Evolutionary conservation across 2,113 vertebrate genomes (phyloP).

Genomic region (Clarias gariepinus): DNA sequence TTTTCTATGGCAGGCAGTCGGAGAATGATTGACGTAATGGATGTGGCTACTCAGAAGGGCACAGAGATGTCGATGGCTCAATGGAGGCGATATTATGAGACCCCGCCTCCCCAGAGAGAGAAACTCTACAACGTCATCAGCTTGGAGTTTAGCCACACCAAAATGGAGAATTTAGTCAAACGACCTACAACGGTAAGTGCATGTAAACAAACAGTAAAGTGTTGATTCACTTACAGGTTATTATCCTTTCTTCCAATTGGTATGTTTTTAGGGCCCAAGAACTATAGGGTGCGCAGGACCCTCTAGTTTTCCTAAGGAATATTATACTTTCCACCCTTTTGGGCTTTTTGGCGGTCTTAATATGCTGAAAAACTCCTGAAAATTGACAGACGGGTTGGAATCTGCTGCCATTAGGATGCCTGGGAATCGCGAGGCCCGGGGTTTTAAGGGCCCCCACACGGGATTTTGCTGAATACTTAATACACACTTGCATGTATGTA

Average conservation of each 20-base stretch:
- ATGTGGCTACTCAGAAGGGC: slow-evolving; percentile 95
- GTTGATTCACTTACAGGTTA: not conserved
- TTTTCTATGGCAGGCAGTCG: slow-evolving; percentile 81
- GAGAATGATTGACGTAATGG: slow-evolving; percentile 97
- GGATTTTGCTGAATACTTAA: no score
- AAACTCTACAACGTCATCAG: slow-evolving; percentile 99
- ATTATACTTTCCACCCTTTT: no score
- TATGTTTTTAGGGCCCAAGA: no score
- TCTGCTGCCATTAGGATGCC: no score
- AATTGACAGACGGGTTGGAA: no score
- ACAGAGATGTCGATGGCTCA: slow-evolving; percentile 99
- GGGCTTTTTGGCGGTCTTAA: no score
- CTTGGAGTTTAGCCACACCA: slow-evolving; percentile 97
- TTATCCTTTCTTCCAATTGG: not conserved
- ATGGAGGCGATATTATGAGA: slow-evolving; percentile 97
- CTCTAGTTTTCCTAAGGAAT: no score
- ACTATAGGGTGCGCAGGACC: no score
- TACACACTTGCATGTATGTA: no score
- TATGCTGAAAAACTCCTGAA: no score
- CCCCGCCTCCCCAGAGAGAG: slow-evolving; percentile 87
- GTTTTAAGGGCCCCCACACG: no score
- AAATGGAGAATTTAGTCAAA: slow-evolving; percentile 93
- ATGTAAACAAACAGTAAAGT: not conserved
- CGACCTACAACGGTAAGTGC: slow-evolving; percentile 84
- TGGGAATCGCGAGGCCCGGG: no score